phyloP scores from a whole-genome alignment of 92 coral and sea anemone genomes.

The Metridium senile region DNA sequence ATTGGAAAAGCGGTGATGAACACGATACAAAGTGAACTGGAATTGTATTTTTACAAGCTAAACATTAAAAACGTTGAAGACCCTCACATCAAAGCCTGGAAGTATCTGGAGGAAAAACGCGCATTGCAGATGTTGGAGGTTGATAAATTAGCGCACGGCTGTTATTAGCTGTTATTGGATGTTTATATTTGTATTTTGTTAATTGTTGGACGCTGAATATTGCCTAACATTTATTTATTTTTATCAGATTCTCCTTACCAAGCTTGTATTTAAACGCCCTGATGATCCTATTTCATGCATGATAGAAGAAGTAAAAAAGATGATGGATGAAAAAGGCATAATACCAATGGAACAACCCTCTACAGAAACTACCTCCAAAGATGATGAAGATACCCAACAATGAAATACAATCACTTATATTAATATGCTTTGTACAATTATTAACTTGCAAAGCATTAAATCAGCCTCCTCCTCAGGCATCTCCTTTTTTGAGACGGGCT shows the following conservation, averaged over 20 bases:
- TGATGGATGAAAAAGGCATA: conserved; percentile 29
- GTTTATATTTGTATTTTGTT: background rate
- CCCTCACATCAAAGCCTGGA: conserved; percentile 73
- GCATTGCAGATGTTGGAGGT: conserved; percentile 69
- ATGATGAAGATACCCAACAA: background rate
- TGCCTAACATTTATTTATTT: background rate
- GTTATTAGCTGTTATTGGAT: background rate
- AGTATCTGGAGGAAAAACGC: conserved; percentile 68
- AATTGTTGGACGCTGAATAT: background rate
- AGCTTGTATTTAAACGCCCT: conserved; percentile 62
- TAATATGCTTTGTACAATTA: too few species aligned
- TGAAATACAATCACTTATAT: too few species aligned
- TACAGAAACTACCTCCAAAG: background rate
- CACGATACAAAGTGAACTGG: conserved; percentile 42
- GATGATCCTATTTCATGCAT: conserved; percentile 58
- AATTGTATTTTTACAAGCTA: conserved; percentile 1
- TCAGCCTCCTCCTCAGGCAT: too few species aligned
- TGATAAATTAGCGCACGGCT: background rate
- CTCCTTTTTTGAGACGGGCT: too few species aligned
- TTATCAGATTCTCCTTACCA: conserved; percentile 63
- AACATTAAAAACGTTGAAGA: conserved; percentile 28
- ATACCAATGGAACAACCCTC: background rate
- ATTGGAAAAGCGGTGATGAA: conserved; percentile 66
- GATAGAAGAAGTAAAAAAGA: conserved; percentile 63
- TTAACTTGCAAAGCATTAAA: too few species aligned